Conservation (phyloP, 2,888 invertebrate species). For the Nasonia oneida region DNA sequence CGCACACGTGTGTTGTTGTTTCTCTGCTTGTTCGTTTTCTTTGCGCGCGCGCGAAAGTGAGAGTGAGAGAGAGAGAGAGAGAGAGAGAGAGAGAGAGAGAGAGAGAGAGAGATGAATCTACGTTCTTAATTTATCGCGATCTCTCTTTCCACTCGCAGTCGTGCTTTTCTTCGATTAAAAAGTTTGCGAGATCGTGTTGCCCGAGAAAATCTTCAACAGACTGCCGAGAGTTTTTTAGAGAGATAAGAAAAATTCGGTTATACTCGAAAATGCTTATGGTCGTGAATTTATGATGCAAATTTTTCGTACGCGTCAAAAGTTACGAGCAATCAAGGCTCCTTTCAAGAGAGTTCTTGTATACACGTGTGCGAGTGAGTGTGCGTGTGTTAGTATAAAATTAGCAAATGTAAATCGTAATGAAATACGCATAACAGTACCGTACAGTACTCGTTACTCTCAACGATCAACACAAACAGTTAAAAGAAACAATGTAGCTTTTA, state of each 20-base stretch:
- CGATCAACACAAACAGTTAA: conserved; percentile 63
- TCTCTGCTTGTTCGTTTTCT: neutral
- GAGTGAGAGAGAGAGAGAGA: neutral
- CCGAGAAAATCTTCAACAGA: neutral
- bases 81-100: neutral
- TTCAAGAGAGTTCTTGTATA: neutral
- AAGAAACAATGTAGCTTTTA: conserved; percentile 65
- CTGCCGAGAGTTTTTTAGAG: too few relatives aligned
- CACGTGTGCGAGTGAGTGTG: conserved; percentile 53
- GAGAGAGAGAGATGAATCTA: neutral
- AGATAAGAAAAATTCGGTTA: neutral
- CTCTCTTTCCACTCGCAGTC: neutral
- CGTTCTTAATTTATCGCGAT: neutral
- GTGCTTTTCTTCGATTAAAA: neutral
- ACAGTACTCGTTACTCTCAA: conserved; percentile 61
- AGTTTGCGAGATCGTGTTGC: neutral
- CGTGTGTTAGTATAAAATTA: conserved; percentile 44
- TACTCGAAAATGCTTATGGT: neutral
- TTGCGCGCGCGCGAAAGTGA: neutral
- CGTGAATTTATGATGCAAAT: neutral
- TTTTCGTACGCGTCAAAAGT: neutral
- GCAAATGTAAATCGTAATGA: conserved; percentile 57
- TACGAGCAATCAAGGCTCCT: too few relatives aligned
- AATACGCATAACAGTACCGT: conserved; percentile 62
- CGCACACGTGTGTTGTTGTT: conserved; percentile 35